Evolutionary conservation across 2,888 invertebrate genomes (phyloP), one percentile per base, ranked within the genome.

Genomic region (Tigriopus californicus): DNA sequence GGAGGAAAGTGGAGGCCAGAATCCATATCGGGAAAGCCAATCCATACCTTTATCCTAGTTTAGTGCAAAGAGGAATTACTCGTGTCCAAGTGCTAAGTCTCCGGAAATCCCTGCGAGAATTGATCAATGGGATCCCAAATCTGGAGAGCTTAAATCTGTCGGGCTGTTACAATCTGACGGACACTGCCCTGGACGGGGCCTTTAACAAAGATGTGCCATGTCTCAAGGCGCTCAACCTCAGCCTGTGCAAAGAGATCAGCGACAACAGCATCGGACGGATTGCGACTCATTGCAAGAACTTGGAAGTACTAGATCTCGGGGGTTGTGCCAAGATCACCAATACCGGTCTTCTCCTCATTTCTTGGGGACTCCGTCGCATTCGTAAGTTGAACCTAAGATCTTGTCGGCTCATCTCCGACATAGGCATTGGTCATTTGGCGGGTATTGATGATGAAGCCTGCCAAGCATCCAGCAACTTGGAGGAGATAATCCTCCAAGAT

Each of bases 181-280:
- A 94, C 71, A 75, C 80, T 51, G 85, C 85, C 53, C 75, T 94
- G 62, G 80, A 82, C 47, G 84, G 84, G 67, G 89, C 90, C 2
- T 83, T 94, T 67, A 78, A 80, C 51, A 76, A 79, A 11, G 85
- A 86, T 65, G 75, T 84, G 63, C 82, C 84, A 57, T 79, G 82
- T 41, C 74, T 94, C 58, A 83, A 81, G 63, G 78, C 82, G 65
- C 76, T 94, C 63, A 87, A 94, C 71, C 76, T 94, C 58, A 89
- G 89, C 51, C 74, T 92, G 61, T 94, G 94, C 74, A 94, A 94
- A 72, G 91, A 91, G 75, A 83, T 94, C 62, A 88, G 89, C n/a
- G 92, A 94, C 72, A 81, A 82, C 33, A 85, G 88, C 57, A 76
- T 92, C 25, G 82, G 83, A 18, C 76, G 83, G 67, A 63, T 64